Base-by-base conservation (phyloP, 2,888 invertebrate genomes). In the Parnassius orleans region DNA sequence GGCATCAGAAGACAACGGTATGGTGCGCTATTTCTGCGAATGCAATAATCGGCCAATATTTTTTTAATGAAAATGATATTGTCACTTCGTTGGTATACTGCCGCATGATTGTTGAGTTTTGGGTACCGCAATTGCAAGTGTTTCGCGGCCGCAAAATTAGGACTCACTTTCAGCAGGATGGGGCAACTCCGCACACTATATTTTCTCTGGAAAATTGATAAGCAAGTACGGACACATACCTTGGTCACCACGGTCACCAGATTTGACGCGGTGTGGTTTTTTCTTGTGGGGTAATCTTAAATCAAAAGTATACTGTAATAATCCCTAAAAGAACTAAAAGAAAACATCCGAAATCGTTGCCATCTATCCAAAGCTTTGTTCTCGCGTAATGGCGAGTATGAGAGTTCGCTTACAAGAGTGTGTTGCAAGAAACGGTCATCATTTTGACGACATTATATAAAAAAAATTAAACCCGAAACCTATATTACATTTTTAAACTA, bases 141-240 rank as follows among this genome's bases (percentile, higher is more conserved):
- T 46, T 12, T 46, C 44, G 3, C 10, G 44, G 44, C 11, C 12
- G 44, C 44, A 46, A 11, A 5, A 46, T 9, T 46, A 10, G 44
- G 44, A 46, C 44, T 19, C 19, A 19, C 19, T 19, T 19, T 19
- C 1, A 19, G 19, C 19, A 19, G 19, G 19, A 19, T 2, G 19
- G 2, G 2, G 19, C 19, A 1, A 19, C 19, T 19, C 19, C 19
- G 19, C 19, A 19, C 19, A 19, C 19, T 19, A 2, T 2, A 19
- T 19, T 19, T 19, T 19, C 1, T 2, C 47, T 10, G 5, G 47
- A n/a, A 47, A 47, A 47, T 47, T 47, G 1, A 47, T 47, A 10
- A 47, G 47, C 47, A n/a, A 47, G 47, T 47, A 47, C 47, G 47
- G 47, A 47, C 7, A 47, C 47, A 47, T 47, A 12, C 9, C 47